phyloP scores from a whole-genome alignment of 2,113 vertebrate genomes.

The Chionis minor region DNA sequence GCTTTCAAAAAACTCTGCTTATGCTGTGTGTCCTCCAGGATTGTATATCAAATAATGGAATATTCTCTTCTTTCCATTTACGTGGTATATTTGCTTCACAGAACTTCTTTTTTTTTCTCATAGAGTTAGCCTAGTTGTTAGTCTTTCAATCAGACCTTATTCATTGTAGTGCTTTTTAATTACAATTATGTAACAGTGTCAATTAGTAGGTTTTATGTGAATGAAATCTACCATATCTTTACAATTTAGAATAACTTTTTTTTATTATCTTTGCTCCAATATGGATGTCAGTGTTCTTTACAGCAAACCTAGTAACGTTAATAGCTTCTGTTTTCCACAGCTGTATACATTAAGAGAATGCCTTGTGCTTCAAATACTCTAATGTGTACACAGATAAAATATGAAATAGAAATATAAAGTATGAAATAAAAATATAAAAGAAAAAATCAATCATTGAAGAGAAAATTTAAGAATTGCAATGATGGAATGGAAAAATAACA shows the following conservation, averaged over 20 bases:
- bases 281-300: neutral
- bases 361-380: neutral
- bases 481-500: neutral
- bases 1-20: neutral
- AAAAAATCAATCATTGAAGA: neutral
- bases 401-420: neutral
- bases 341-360: neutral
- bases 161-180: neutral
- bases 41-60: neutral
- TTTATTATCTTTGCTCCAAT: neutral
- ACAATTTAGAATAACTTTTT: neutral
- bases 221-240: neutral
- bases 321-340: neutral
- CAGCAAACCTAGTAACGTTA: neutral
- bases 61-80: neutral
- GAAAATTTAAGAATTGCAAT: neutral
- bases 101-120: neutral
- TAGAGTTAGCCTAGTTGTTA: neutral
- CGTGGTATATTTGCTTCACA: neutral
- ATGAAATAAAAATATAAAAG: neutral
- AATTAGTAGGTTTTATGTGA: conserved; percentile 1
- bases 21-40: neutral
- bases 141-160: neutral
- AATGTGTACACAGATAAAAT: neutral
- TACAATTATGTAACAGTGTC: neutral